Base-by-base conservation (phyloP, 2,113 vertebrate genomes). In the Campylomormyrus tamandua region DNA sequence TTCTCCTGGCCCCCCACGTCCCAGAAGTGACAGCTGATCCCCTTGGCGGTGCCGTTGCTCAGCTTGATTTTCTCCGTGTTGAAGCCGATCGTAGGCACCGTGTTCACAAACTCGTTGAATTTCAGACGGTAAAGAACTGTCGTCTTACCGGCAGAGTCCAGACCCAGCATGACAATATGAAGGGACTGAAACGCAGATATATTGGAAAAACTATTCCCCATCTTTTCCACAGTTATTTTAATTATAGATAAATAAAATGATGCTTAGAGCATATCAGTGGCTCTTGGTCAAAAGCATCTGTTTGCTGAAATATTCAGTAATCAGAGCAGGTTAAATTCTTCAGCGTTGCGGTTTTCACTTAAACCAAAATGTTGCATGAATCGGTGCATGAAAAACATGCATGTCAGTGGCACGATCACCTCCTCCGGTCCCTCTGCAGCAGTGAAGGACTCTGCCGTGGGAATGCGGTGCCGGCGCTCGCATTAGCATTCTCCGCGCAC, bases 41-140 rank as follows among this genome's bases (percentile, higher is more conserved):
- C 97, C 90, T 97, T 96, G 91, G 98, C 97, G 66, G 97, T 96
- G 91, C 98, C 97, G 88, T 98, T 97, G 93, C 97, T 97, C 88
- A 98, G 95, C 70, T 95, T 95, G 92, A 99, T 97, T 93, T 95
- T 95, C 96, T 99, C 98, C 0, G 97, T 98, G 96, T 99, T 99
- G 95, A 99, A 99, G 66, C 98, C 98, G 92, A 99, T 99, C 92
- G 98, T 99, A 90, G 98, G 98, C 92, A 99, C 98, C 0, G 98
- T 99, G 95, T 99, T 99, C 91, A 99, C 98, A 90, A 99, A 98
- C 96, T 99, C 98, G 93, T 98, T 98, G 93, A 99, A 98, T 96
- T 99, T 98, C 56, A 99, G 94, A 87, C 98, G 95, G 94, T 99
- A 99, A 0, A 99, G 96, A 50, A 98, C 98, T 1, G 98, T 99